Conservation (phyloP, 2,888 invertebrate species). For the Drosophila meridiana region DNA sequence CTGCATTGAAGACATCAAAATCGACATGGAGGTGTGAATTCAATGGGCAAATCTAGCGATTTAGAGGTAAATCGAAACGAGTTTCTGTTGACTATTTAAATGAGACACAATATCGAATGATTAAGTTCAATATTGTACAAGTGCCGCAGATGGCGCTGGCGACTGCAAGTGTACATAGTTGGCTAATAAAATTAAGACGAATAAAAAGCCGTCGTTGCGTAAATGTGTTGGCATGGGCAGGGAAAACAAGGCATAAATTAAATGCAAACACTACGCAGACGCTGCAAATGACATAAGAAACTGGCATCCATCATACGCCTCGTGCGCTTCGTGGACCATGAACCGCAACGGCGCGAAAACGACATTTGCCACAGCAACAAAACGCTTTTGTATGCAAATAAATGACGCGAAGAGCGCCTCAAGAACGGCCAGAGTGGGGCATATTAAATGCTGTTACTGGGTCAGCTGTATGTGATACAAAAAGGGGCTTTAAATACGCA, state of each 20-base stretch:
- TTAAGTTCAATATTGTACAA: conserved; percentile 49
- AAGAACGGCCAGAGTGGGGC: neutral
- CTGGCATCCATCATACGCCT: conserved; percentile 70
- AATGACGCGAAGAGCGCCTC: conserved; percentile 11
- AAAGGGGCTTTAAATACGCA: neutral
- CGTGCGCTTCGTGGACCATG: conserved; percentile 61
- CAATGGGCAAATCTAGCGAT: conserved; percentile 8
- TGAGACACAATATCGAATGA: conserved; percentile 18
- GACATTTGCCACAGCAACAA: conserved; percentile 26
- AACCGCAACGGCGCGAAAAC: conserved; percentile 40
- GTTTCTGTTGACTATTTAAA: conserved; percentile 32
- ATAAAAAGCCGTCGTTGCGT: conserved; percentile 43
- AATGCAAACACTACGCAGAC: conserved; percentile 9
- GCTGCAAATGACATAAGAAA: conserved; percentile 46
- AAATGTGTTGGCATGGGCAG: conserved; percentile 42
- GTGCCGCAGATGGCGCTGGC: conserved; percentile 7
- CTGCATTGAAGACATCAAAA: conserved; percentile 11
- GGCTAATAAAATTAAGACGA: neutral
- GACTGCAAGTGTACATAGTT: neutral
- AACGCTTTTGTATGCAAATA: conserved; percentile 42
- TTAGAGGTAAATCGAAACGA: conserved; percentile 13
- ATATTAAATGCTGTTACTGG: conserved; percentile 9
- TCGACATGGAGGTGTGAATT: conserved; percentile 37
- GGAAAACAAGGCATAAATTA: conserved; percentile 53
- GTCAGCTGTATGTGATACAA: neutral